phyloP scores from a whole-genome alignment of 2,797 vertebrate species.

The Crocidura indochinensis region DNA sequence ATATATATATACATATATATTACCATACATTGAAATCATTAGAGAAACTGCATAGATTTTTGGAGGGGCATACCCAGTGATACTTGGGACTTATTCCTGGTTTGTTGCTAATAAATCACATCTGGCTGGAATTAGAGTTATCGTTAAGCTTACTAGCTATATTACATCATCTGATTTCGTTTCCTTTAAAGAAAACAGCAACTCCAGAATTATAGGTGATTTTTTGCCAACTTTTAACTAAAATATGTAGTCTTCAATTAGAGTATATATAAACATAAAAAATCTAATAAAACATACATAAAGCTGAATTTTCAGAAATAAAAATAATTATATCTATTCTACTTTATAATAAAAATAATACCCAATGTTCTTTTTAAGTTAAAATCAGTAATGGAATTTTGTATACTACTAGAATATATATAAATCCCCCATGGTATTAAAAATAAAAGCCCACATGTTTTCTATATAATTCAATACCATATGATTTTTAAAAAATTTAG shows the following conservation, averaged over 20 bases:
- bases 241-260: neutral
- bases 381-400: neutral
- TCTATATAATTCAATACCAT: neutral
- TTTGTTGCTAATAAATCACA: no score
- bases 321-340: neutral
- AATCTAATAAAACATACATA: neutral
- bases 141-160: neutral
- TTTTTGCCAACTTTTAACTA: slow-evolving; percentile 9
- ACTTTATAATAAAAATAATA: neutral
- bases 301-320: neutral
- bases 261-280: neutral
- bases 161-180: neutral
- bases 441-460: neutral
- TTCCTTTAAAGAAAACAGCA: neutral
- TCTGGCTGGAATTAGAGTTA: no score
- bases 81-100: no score
- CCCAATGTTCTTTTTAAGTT: neutral
- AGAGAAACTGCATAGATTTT: neutral
- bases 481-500: slow-evolving; percentile 6
- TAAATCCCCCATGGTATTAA: neutral
- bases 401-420: neutral
- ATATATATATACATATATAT: neutral
- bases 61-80: neutral
- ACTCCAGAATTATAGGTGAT: neutral
- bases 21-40: neutral